Conservation (phyloP, 2,797 vertebrate genomes). For the Champsocephalus esox region DNA sequence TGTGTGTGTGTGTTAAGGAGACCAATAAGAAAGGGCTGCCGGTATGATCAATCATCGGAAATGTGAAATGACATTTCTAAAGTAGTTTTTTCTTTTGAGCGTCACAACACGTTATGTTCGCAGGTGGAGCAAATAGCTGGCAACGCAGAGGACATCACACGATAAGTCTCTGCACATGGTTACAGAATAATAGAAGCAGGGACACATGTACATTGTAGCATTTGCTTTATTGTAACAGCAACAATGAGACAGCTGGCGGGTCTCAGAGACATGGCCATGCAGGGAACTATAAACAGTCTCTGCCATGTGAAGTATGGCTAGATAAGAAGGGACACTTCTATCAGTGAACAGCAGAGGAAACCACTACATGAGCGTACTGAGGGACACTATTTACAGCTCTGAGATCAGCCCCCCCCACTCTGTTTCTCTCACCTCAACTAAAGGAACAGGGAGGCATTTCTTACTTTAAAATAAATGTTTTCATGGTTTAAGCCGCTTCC, state of each 20-base stretch:
- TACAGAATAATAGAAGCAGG: background rate
- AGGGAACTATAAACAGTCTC: slow-evolving; percentile 29
- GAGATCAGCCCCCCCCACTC: background rate
- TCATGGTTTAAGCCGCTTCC: background rate
- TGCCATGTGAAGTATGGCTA: slow-evolving; percentile 17
- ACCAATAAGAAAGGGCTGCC: too few species aligned
- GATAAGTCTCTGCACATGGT: too few species aligned
- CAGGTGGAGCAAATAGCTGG: too few species aligned
- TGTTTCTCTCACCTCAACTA: background rate
- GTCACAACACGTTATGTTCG: too few species aligned
- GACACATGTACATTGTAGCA: slow-evolving; percentile 2
- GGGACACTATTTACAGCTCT: background rate
- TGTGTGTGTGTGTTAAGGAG: too few species aligned
- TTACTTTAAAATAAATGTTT: background rate
- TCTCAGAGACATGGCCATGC: background rate
- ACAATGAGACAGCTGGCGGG: slow-evolving; percentile 40
- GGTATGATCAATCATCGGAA: too few species aligned
- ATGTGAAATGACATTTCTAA: too few species aligned
- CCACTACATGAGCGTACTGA: slow-evolving; percentile 4
- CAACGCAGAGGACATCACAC: too few species aligned
- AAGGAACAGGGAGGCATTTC: background rate
- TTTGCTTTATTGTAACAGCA: slow-evolving; percentile 64
- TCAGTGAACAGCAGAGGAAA: slow-evolving; percentile 23
- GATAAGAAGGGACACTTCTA: slow-evolving; percentile 46
- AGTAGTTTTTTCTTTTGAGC: too few species aligned